Evolutionary conservation across 1,140 invertebrate species (phyloP).

Genomic region (Diachasma alloeum): DNA sequence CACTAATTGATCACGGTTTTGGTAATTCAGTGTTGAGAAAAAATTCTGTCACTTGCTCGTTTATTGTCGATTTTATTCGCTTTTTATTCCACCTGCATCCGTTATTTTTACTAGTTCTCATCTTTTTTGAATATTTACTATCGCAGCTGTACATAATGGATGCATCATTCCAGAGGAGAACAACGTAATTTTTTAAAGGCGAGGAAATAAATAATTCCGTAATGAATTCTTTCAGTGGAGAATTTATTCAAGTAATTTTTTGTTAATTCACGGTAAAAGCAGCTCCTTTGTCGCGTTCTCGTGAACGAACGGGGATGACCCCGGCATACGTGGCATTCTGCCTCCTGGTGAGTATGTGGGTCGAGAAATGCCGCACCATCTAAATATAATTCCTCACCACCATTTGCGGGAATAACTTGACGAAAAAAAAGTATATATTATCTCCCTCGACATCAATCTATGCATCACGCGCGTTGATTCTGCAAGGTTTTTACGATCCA

Average conservation of each 20-base stretch:
- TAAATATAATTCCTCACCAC: constrained; percentile 48
- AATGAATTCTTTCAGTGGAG: too few species aligned
- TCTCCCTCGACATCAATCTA: neutral
- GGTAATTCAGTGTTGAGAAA: neutral
- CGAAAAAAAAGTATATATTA: neutral
- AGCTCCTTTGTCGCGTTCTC: constrained; percentile 45
- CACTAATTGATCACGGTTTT: neutral
- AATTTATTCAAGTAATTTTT: neutral
- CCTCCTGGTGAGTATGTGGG: constrained; percentile 60
- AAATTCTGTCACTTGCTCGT: too few species aligned
- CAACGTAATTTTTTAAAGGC: too few species aligned
- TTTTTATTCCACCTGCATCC: too few species aligned
- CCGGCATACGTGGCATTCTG: constrained; percentile 52
- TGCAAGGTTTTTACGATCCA: neutral
- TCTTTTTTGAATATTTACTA: too few species aligned
- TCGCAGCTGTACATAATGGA: too few species aligned
- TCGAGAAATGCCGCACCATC: constrained; percentile 58
- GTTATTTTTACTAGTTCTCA: too few species aligned
- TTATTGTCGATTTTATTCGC: too few species aligned
- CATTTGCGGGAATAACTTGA: neutral
- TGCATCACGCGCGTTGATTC: neutral
- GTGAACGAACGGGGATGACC: constrained; percentile 45
- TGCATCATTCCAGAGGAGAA: too few species aligned
- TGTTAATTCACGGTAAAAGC: constrained; percentile 17
- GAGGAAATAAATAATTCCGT: too few species aligned